Conservation (phyloP, 2,888 invertebrate genomes). For the Lottia scabra region DNA sequence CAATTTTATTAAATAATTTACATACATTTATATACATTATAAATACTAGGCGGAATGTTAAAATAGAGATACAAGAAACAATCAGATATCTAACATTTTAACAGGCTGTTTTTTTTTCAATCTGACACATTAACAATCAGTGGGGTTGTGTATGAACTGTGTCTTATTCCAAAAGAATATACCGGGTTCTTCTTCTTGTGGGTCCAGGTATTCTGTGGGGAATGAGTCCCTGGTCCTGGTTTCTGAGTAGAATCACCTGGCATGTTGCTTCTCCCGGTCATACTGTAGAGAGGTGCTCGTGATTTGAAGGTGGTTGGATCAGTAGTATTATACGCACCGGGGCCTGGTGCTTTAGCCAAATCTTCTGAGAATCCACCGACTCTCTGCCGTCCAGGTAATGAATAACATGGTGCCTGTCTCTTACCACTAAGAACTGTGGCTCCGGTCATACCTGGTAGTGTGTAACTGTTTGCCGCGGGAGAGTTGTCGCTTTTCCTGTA, state of each 20-base stretch:
- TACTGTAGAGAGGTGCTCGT: slow-evolving; percentile 85
- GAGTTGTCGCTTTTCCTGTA: slow-evolving; percentile 60
- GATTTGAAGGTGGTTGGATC: slow-evolving; percentile 74
- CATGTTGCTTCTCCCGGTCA: slow-evolving; percentile 83
- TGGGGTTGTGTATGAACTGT: slow-evolving; percentile 67
- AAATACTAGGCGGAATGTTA: too few relatives aligned
- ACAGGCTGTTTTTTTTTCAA: slow-evolving; percentile 5
- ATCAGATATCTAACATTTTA: too few relatives aligned
- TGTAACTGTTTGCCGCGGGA: slow-evolving; percentile 67
- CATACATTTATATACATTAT: too few relatives aligned
- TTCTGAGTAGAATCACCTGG: slow-evolving; percentile 84
- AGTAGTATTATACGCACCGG: slow-evolving; percentile 81
- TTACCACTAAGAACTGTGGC: slow-evolving; percentile 64
- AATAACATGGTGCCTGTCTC: slow-evolving; percentile 81
- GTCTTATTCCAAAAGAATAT: slow-evolving; percentile 70
- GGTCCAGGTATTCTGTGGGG: slow-evolving; percentile 84
- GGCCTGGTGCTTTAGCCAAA: slow-evolving; percentile 74
- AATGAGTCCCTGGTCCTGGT: slow-evolving; percentile 93
- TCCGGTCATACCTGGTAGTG: slow-evolving; percentile 62
- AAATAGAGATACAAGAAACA: too few relatives aligned
- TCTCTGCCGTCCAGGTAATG: slow-evolving; percentile 87
- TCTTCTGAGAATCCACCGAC: slow-evolving; percentile 62
- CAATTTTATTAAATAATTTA: too few relatives aligned
- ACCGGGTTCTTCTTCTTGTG: slow-evolving; percentile 59
- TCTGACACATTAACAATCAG: slow-evolving; percentile 57